Base-by-base conservation (phyloP, 1,140 invertebrate genomes). In the Drosophila arawakana region DNA sequence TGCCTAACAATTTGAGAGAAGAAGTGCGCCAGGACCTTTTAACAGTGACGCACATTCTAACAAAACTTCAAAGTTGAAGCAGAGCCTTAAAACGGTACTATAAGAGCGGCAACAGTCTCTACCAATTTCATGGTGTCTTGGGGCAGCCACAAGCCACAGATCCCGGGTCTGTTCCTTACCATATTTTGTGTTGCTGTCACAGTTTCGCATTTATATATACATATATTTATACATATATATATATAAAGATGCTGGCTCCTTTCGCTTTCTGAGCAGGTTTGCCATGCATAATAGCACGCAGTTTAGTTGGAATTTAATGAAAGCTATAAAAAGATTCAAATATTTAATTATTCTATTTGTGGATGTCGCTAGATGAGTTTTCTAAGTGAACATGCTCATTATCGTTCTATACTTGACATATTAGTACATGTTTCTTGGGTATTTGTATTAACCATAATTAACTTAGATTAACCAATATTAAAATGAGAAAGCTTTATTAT, bases 111-210 rank as follows among this genome's bases (percentile, higher is more conserved):
- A 62, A 58, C 73, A 70, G 73, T 69, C 34, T 49, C 18, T 18
- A n/a, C 18, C 25, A 18, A 18, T 37, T 30, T 39, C 18, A 9
- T n/a, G 25, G 44, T n/a, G 13, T 9, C 34, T 54, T 54, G 59
- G 18, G 46, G 55, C 66, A 71, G 83, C 83, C 83, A 88, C 82
- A 86, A 88, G 79, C 82, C 79, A 58, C 83, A 81, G 72, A 62
- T 67, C 67, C 67, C 43, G 67, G 66, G 75, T 80, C 61, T 73
- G 52, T 44, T 65, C 62, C 46, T 47, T 76, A 67, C 67, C 63
- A 73, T 84, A 74, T 83, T 76, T 84, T 72, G 71, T 67, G 67
- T 63, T 46, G 67, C 63, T 65, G 55, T 66, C 54, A 18, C 59
- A 43, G 44, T 73, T 30, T 65, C 18, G n/a, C 47, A 59, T 65